Evolutionary conservation across 2,888 invertebrate species (phyloP), one percentile per base, ranked within the genome.

Genomic region (Lycia hirtaria): DNA sequence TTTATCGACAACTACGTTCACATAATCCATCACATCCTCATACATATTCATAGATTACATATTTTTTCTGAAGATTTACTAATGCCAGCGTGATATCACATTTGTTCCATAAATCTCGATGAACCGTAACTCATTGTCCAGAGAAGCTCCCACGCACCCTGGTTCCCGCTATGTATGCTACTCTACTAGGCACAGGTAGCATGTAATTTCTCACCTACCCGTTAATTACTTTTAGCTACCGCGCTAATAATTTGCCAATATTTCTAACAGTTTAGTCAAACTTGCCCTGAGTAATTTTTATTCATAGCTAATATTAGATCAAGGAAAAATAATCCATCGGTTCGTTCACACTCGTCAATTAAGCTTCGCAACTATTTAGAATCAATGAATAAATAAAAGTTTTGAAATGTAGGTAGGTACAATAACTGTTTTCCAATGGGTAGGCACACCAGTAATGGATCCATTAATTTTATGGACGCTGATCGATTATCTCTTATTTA

Each of bases 181-280:
- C 45, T 4, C 3, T 32, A 38, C 33, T 64, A 54, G 56, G 41
- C 53, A 48, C 65, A 67, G 67, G 62, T 74, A 67, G 41, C 50
- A 55, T 56, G 58, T 53, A 54, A 60, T 67, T 71, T 75, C 66
- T 67, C 73, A 72, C 66, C 61, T 68, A 70, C 66, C 64, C 67
- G 70, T 67, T 70, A 71, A 71, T 65, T 68, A 61, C 41, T 69
- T n/a, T 67, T 66, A 66, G 69, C 35, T 37, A 49, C 48, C 47
- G 30, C 12, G 32, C 15, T 48, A 35, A 40, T 44, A 14, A 6
- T 45, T 37, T 55, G 40, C 37, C 43, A 33, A 50, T 30, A 19
- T 43, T 22, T 28, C 17, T 44, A 44, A 30, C 30, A 19, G 15
- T 9, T 28, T 44, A 5, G 12, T 30, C 19, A 1, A 30, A 30